Evolutionary conservation across 2,888 invertebrate species (phyloP), one percentile per base, ranked within the genome.

Genomic region (Lordiphosa andalusiaca): DNA sequence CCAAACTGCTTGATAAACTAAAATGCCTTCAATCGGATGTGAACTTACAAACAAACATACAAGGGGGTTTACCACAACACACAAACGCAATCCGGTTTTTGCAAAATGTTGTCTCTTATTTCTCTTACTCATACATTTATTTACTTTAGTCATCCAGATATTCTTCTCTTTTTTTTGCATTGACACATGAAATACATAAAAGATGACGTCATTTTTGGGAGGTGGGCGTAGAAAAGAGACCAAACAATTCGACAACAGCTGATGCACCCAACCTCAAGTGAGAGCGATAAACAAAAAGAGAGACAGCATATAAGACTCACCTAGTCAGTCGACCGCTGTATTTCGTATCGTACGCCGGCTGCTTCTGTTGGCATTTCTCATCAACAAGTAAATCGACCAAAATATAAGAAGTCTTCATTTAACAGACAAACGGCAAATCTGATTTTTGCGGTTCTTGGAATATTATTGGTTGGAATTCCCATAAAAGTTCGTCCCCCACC

Each of bases 181-280:
- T 3, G 6, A 1, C n/a, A 48, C 44, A 36, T 44, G 67, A 67
- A 64, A 64, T 71, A 57, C 13, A 52, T 6, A 39, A 46, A 30
- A 6, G 37, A 40, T 83, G 84, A 83, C 75, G 84, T 73, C 77
- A 80, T 25, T 37, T 2, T 30, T 35, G 10, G 38, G 48, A 47
- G 38, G 38, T 16, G 25, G 25, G 6, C 16, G 25, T n/a, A 38
- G 30, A 44, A 25, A 13, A 40, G 42, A 42, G 39, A 59, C 53
- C 50, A 57, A 35, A 44, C 10, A 35, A 48, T 16, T 19, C 10
- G 6, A 13, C 41, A 42, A 44, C 37, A 48, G 16, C 56, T 46
- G 42, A 62, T 41, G 54, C 41, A 19, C 13, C 7, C 19, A 33
- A n/a, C 16, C 47, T 39, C 42, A 21, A 38, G 35, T 6, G 19